A percentile compares a stretch with the other conserved stretches of the same genome.
Evolutionary conservation across 2,797 vertebrate genomes (phyloP).

Genomic region (Momotus momota): DNA sequence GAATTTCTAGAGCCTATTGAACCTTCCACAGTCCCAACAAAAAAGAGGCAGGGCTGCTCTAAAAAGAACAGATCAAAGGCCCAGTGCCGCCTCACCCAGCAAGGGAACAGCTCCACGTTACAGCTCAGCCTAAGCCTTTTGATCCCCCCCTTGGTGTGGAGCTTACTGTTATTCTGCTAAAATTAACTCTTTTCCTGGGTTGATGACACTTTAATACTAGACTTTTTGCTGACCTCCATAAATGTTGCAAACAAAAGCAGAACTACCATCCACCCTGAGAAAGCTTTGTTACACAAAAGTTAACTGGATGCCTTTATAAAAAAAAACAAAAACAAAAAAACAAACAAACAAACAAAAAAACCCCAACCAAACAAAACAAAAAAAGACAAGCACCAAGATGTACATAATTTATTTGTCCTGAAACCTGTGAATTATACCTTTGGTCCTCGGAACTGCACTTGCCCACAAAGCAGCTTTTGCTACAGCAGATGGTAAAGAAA

Average conservation of each 20-base stretch:
- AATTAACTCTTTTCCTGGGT: slow-evolving; percentile 68
- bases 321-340: slow-evolving; percentile 74
- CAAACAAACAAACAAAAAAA: slow-evolving; percentile 79
- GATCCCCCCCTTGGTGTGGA: slow-evolving; percentile 86
- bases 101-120: slow-evolving; percentile 77
- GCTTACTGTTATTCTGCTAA: slow-evolving; percentile 77
- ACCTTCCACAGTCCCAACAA: slow-evolving; percentile 90
- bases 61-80: slow-evolving; percentile 95
- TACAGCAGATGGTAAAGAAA: slow-evolving; percentile 82
- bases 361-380: slow-evolving; percentile 74
- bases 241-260: slow-evolving; percentile 73
- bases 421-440: slow-evolving; percentile 89
- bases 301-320: slow-evolving; percentile 95
- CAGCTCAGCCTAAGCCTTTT: slow-evolving; percentile 79
- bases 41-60: slow-evolving; percentile 94
- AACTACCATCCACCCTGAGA: slow-evolving; percentile 70
- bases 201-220: slow-evolving; percentile 86
- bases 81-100: slow-evolving; percentile 90
- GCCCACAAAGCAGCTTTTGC: slow-evolving; percentile 78
- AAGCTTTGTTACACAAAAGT: slow-evolving; percentile 75
- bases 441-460: slow-evolving; percentile 87
- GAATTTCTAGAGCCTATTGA: slow-evolving; percentile 90
- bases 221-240: slow-evolving; percentile 82
- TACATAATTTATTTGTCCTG: slow-evolving; percentile 93
- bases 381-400: slow-evolving; percentile 77